Percentiles rank a stretch among this genome's conserved stretches.
These are phyloP conservation scores for Enteromius viviparus DNA, from an alignment of 2,797 vertebrate species.

Conservation along the genomic window DNA sequence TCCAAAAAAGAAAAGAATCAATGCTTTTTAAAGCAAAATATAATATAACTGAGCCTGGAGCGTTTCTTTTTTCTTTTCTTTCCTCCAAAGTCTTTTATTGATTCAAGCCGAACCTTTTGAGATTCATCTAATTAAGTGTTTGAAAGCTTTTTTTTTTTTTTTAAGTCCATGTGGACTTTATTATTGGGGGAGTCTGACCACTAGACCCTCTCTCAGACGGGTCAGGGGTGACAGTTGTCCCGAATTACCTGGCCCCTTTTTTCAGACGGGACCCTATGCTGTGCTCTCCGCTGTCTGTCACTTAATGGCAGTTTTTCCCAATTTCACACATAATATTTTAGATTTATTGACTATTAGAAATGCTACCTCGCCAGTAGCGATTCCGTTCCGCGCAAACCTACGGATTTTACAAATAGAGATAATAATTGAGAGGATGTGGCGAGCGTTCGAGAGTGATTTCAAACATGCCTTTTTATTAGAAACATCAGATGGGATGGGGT, in stretches of 20 bases:
- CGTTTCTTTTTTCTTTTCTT: constrained; percentile 57
- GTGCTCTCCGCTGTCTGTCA: constrained; percentile 85
- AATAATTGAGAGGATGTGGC: constrained; percentile 82
- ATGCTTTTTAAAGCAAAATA: constrained; percentile 55
- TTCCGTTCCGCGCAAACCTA: constrained; percentile 82
- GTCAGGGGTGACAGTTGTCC: constrained; percentile 99
- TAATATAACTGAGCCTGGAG: constrained; percentile 67
- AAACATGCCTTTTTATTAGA: constrained; percentile 77
- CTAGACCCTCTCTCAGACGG: constrained; percentile 83
- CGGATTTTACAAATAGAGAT: constrained; percentile 87
- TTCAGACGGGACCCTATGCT: constrained; percentile 85
- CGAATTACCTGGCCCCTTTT: constrained; percentile 89
- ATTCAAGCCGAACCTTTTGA: constrained; percentile 77
- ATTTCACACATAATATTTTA: constrained; percentile 99
- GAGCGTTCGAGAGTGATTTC: constrained; percentile 64
- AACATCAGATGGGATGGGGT: constrained; percentile 55
- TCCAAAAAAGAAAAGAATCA: constrained; percentile 22
- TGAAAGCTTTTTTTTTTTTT: constrained; percentile 73
- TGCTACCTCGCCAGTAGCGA: constrained; percentile 91
- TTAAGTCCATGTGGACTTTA: constrained; percentile 84
- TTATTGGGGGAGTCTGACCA: constrained; percentile 86
- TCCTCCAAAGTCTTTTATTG: constrained; percentile 69
- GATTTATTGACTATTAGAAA: constrained; percentile 99
- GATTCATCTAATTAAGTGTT: constrained; percentile 78
- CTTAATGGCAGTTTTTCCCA: constrained; percentile 92